Conservation (phyloP, 2,113 vertebrate genomes). For the Panurus biarmicus region DNA sequence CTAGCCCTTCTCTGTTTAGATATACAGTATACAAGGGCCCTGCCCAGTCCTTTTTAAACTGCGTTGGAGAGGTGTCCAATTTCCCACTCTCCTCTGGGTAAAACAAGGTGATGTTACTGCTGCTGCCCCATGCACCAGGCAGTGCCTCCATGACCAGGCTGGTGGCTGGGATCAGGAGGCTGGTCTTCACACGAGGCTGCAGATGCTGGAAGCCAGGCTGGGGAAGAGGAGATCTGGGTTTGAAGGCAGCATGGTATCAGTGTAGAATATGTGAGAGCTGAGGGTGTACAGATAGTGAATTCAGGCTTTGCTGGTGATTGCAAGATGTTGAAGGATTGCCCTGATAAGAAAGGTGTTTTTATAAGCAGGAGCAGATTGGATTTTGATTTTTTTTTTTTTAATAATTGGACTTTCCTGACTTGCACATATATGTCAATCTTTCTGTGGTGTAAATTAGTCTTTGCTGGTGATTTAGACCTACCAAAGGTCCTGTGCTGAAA, state of each 20-base stretch:
- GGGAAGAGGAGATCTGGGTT: not conserved
- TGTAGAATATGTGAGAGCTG: not conserved
- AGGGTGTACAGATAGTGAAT: not conserved
- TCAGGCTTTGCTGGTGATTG: not conserved
- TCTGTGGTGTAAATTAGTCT: conserved; percentile 8
- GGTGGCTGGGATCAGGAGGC: not conserved
- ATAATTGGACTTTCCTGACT: not conserved
- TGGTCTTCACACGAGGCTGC: not conserved
- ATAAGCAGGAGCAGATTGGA: not conserved
- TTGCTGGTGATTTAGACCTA: not conserved
- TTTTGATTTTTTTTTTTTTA: not conserved
- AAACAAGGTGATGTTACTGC: not conserved
- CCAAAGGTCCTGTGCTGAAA: accelerated
- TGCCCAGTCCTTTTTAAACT: not conserved
- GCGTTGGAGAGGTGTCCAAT: not conserved
- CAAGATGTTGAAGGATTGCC: conserved; percentile 1
- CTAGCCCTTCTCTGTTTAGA: not conserved
- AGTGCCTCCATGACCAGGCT: accelerated
- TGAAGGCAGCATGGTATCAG: not conserved
- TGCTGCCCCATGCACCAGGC: accelerated
- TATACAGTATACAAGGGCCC: not conserved
- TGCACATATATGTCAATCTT: not conserved
- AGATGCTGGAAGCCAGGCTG: not conserved
- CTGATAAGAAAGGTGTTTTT: not conserved
- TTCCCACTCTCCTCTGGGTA: not conserved